phyloP scores from a whole-genome alignment of 2,888 invertebrate genomes.

The Eupelmus urozonus region DNA sequence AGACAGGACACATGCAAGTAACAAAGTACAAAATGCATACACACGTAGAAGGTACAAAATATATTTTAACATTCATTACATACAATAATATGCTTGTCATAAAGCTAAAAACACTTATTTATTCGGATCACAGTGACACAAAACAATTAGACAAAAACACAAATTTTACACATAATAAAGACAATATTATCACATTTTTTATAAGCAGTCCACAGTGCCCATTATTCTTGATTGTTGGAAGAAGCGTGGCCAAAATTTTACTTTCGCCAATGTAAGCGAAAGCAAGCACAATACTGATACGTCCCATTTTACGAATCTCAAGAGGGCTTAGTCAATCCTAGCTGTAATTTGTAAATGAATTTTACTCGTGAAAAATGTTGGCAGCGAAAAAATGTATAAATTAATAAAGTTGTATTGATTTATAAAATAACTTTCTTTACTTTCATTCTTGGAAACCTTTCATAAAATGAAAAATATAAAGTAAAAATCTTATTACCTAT shows the following conservation, averaged over 20 bases:
- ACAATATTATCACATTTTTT: conserved; percentile 3
- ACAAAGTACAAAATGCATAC: not conserved
- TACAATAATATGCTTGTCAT: not conserved
- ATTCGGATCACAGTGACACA: not conserved
- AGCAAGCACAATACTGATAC: conserved; percentile 32
- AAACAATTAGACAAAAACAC: conserved; percentile 19
- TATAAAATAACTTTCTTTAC: conserved; percentile 30
- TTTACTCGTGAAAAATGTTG: conserved; percentile 32
- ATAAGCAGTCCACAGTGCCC: conserved; percentile 9
- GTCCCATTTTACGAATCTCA: conserved; percentile 24
- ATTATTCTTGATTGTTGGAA: conserved; percentile 9
- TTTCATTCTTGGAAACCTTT: not conserved
- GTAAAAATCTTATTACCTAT: not conserved
- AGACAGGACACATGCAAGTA: not conserved
- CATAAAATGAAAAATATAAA: not conserved
- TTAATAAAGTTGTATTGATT: conserved; percentile 65
- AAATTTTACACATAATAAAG: conserved; percentile 11
- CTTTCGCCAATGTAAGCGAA: not conserved
- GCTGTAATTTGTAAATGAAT: conserved; percentile 49
- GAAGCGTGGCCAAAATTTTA: conserved; percentile 24
- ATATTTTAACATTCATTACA: conserved; percentile 2
- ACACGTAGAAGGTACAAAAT: not conserved
- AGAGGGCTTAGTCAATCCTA: conserved; percentile 4
- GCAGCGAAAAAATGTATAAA: not conserved
- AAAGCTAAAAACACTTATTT: not conserved